Evolutionary conservation across 1,140 invertebrate species (phyloP).

Genomic region (Halesus radiatus): DNA sequence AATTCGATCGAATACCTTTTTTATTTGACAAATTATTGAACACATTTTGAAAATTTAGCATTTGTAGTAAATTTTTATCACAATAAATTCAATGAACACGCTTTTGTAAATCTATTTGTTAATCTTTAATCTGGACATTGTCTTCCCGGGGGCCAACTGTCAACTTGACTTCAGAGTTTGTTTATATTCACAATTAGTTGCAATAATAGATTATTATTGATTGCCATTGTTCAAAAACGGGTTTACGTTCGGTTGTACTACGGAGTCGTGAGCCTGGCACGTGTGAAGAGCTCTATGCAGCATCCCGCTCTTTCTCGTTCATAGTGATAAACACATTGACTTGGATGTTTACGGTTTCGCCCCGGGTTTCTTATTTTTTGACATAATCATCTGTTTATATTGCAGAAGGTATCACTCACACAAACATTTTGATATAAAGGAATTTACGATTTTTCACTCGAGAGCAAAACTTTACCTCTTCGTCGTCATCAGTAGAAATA

Average conservation of each 20-base stretch:
- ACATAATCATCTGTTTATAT: slow-evolving; percentile 29
- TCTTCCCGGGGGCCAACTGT: neutral
- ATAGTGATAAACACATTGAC: slow-evolving; percentile 17
- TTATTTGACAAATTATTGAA: neutral
- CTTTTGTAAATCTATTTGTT: slow-evolving; percentile 8
- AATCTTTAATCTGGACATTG: slow-evolving; percentile 27
- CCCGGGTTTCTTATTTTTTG: slow-evolving; percentile 17
- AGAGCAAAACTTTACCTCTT: slow-evolving; percentile 1
- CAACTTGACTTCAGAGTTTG: too few species aligned
- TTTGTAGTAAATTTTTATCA: slow-evolving; percentile 5
- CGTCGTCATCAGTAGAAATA: neutral
- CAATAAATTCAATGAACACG: slow-evolving; percentile 19
- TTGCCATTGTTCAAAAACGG: slow-evolving; percentile 41
- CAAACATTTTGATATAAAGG: neutral
- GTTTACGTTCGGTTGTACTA: slow-evolving; percentile 45
- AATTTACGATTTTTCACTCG: neutral
- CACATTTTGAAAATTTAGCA: neutral
- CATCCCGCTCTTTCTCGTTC: slow-evolving; percentile 34
- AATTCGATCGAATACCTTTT: neutral
- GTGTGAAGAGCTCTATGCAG: neutral
- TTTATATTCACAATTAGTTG: too few species aligned
- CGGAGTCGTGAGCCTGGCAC: slow-evolving; percentile 23
- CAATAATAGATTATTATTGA: too few species aligned
- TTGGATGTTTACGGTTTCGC: slow-evolving; percentile 33
- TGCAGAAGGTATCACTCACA: neutral